Base-by-base conservation (phyloP, 2,888 invertebrate species). In the Oligia strigilis region DNA sequence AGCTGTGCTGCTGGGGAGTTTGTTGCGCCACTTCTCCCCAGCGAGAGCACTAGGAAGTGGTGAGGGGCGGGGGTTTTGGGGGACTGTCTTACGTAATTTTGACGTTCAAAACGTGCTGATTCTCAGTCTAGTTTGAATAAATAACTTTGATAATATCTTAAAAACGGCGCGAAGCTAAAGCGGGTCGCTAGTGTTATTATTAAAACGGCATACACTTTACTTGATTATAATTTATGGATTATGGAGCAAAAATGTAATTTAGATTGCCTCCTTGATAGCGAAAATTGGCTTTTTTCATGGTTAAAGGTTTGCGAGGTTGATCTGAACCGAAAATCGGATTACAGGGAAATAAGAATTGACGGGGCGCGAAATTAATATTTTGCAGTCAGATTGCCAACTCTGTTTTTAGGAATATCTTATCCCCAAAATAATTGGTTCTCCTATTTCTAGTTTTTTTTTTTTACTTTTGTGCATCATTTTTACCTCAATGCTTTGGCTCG, bases 161-260 rank as follows among this genome's bases (percentile, higher is more conserved):
- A 58, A 58, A 58, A 58, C n/a, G 11, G n/a, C 58, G 58, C 58
- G n/a, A 58, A 58, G 4, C 17, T 17, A 17, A 36, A 2, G 17
- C 17, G 36, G 8, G 2, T 36, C 36, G 19, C 36, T 36, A 19
- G 13, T 70, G 19, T 29, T 19, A 11, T 13, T 58, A 46, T 49
- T 65, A 9, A 81, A 58, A 58, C 40, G 8, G n/a, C 65, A n/a
- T n/a, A 29, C 46, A 46, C 46, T 72, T 55, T 23, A 55, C 55
- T 81, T 49, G 58, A 66, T 73, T 49, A 55, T 40, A 72, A 81
- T 29, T 29, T 29, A 29, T 29, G 29, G 29, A 29, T 58, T n/a
- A 73, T 17, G 9, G 1, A 49, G 23, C 46, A 49, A 73, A 69
- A 55, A 29, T 14, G 5, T 64, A 71, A 64, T 79, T 71, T 19